Evolutionary conservation across 2,797 vertebrate species (phyloP).

Genomic region (Argyrosomus regius): DNA sequence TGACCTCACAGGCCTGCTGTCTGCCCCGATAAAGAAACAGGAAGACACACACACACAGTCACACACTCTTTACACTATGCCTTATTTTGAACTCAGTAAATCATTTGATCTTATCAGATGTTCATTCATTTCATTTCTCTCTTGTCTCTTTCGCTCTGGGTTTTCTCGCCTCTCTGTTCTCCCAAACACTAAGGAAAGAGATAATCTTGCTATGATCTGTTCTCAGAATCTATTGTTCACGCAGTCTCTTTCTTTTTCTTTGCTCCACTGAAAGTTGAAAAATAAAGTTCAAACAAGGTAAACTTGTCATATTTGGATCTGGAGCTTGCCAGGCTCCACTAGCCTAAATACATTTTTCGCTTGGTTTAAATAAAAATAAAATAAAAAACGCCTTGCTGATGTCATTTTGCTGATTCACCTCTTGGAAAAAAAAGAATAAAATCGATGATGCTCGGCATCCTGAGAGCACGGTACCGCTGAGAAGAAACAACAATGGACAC

Average conservation of each 20-base stretch:
- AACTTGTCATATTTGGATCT: slow-evolving; percentile 5
- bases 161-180: slow-evolving; percentile 46
- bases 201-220: slow-evolving; percentile 59
- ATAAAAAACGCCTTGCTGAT: not conserved
- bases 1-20: slow-evolving; percentile 72
- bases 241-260: slow-evolving; percentile 25
- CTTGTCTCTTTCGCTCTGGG: slow-evolving; percentile 32
- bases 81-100: slow-evolving; percentile 63
- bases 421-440: slow-evolving; percentile 4
- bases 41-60: slow-evolving; percentile 25
- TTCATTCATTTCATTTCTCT: slow-evolving; percentile 60
- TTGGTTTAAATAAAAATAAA: not conserved
- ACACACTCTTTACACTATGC: slow-evolving; percentile 8
- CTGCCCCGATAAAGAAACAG: slow-evolving; percentile 69
- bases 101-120: slow-evolving; percentile 73
- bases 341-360: not conserved
- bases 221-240: slow-evolving; percentile 41
- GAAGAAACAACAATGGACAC: slow-evolving; percentile 32
- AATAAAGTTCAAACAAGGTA: slow-evolving; percentile 47
- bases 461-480: not conserved
- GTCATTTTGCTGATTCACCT: slow-evolving; percentile 49
- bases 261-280: slow-evolving; percentile 35
- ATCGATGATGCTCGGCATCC: slow-evolving; percentile 1
- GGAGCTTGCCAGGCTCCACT: not conserved
- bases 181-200: slow-evolving; percentile 38